Percentiles rank a stretch among this genome's conserved stretches.
phyloP scores from a whole-genome alignment of 2,888 invertebrate species.

The Lottia scabra region DNA sequence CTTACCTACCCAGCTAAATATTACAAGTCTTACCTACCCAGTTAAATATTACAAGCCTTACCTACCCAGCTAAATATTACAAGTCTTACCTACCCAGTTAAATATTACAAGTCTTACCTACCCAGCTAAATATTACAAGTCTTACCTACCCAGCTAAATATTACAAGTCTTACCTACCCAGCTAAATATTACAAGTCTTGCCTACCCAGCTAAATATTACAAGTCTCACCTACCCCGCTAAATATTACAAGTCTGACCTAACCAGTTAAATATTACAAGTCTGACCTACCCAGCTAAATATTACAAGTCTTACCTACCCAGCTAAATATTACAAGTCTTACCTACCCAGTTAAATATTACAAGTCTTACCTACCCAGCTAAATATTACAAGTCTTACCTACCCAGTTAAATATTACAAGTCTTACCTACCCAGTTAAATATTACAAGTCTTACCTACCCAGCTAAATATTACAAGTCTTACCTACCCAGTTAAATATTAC shows the following conservation, averaged over 20 bases:
- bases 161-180: constrained; percentile 36
- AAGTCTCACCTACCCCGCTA: constrained; percentile 40
- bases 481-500: constrained; percentile 43
- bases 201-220: constrained; percentile 45
- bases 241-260: constrained; percentile 22
- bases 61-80: constrained; percentile 45
- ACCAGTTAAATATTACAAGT: constrained; percentile 35
- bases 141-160: constrained; percentile 46
- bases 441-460: constrained; percentile 36
- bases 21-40: constrained; percentile 36
- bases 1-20: constrained; percentile 46
- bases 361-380: constrained; percentile 40
- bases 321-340: not conserved
- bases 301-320: constrained; percentile 36
- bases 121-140: constrained; percentile 36
- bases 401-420: constrained; percentile 35
- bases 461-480: not conserved
- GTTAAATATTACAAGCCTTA: not conserved
- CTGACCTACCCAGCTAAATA: constrained; percentile 46
- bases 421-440: constrained; percentile 45
- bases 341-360: constrained; percentile 43
- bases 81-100: constrained; percentile 40
- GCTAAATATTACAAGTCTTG: not conserved
- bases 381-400: constrained; percentile 23
- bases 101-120: constrained; percentile 23